Conservation (phyloP, 2,888 invertebrate species). For the Ypsolopha scabrella region DNA sequence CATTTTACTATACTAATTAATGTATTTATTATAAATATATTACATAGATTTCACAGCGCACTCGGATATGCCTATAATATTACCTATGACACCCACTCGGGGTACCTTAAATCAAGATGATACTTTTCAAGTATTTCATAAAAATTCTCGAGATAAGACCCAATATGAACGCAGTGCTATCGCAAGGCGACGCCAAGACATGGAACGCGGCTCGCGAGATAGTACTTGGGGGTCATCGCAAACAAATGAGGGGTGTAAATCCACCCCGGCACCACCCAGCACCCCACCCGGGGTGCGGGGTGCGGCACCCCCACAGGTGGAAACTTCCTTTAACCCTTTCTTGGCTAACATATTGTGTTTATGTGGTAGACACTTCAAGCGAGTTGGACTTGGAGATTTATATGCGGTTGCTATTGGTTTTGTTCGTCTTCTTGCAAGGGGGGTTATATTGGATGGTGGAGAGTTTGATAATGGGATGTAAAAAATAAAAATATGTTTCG, state of each 20-base stretch:
- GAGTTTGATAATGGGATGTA: too few species aligned
- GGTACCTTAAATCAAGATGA: too few species aligned
- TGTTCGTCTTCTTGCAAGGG: slow-evolving; percentile 12
- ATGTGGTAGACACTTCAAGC: slow-evolving; percentile 55
- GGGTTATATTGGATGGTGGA: too few species aligned
- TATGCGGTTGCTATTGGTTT: slow-evolving; percentile 60
- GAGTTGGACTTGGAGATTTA: slow-evolving; percentile 60
- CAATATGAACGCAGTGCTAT: slow-evolving; percentile 36
- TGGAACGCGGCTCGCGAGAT: slow-evolving; percentile 34
- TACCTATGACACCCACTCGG: too few species aligned
- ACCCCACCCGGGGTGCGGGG: slow-evolving; percentile 4
- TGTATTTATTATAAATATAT: too few species aligned
- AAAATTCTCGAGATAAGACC: slow-evolving; percentile 13
- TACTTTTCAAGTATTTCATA: too few species aligned
- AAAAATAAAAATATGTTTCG: too few species aligned
- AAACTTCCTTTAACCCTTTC: slow-evolving; percentile 61
- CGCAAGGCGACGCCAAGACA: slow-evolving; percentile 46
- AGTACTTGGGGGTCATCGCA: slow-evolving; percentile 73
- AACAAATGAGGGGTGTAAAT: slow-evolving; percentile 77
- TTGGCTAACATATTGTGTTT: slow-evolving; percentile 59
- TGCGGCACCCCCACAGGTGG: slow-evolving; percentile 28
- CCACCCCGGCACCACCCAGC: slow-evolving; percentile 33
- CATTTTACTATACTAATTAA: too few species aligned
- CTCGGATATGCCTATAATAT: too few species aligned
- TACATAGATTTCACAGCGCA: too few species aligned